Base-by-base conservation (phyloP, 2,113 vertebrate species). In the Enhydra lutris region DNA sequence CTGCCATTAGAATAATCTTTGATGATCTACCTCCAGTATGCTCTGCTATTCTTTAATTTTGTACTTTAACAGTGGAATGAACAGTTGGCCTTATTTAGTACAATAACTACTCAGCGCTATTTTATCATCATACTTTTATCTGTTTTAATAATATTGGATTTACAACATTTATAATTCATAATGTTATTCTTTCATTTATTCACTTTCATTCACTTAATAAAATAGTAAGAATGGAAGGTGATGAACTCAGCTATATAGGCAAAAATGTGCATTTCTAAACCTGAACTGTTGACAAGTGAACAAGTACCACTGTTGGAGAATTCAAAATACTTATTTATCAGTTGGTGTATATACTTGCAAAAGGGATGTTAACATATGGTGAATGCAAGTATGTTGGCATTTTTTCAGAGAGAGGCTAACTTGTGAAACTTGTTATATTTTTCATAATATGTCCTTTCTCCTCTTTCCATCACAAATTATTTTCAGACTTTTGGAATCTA, bases 401-500 rank as follows among this genome's bases (percentile, higher is more conserved):
- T 73, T 73, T 89, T 65, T 83, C 36, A n/a, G 29, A 39, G 45
- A 86, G 63, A 39, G 29, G 88, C 63, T 79, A 91, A 83, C 6
- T 23, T 93, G 26, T 17, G 67, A 76, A 93, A 61, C 74, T 78
- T 78, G 79, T 61, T 76, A 93, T 95, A 7, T 6, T 95, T 92
- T 94, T 93, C 17, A 55, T 42, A 93, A 67, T n/a, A 81, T 34
- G 9, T 81, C 13, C 87, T 92, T 91, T 91, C 10, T 65, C 29
- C 24, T 89, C 4, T 42, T 59, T 91, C 15, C 23, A 36, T 95
- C 65, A 61, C 21, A 65, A 36, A 76, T 81, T 89, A 76, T 21
- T 12, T 96, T 91, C 26, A 50, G 45, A 63, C 21, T 93, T 84
- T n/a, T 95, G n/a, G 23, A 84, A 87, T 86, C 94, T 52, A 79